A percentile compares a stretch with the other conserved stretches of the same genome.
phyloP scores from a whole-genome alignment of 2,888 invertebrate species.

The Callyntrura guangdongensis region DNA sequence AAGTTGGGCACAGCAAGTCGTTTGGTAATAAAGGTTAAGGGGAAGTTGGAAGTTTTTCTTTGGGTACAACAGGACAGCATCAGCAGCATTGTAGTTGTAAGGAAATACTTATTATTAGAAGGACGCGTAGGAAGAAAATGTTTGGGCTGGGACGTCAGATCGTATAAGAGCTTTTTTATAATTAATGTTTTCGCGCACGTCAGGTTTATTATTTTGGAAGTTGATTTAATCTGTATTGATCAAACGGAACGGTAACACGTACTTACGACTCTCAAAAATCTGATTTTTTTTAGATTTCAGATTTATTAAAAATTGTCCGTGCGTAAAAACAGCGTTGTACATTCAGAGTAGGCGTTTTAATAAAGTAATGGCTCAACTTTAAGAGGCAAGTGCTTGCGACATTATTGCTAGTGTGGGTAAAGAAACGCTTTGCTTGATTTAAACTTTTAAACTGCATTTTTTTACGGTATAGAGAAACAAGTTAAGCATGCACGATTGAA shows the following conservation, averaged over 20 bases:
- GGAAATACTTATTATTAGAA: neutral
- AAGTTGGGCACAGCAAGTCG: neutral
- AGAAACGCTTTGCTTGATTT: neutral
- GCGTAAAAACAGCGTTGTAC: neutral
- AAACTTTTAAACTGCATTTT: neutral
- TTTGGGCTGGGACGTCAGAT: neutral
- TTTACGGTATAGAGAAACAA: neutral
- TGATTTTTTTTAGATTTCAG: neutral
- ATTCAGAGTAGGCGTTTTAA: neutral
- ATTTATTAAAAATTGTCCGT: neutral
- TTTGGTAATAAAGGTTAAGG: neutral
- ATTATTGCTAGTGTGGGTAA: no score
- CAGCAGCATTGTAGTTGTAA: neutral
- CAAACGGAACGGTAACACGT: conserved; percentile 9
- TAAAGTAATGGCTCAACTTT: no score
- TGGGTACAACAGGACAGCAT: neutral
- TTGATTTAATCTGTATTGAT: conserved; percentile 19
- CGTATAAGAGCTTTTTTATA: neutral
- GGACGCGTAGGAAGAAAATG: neutral
- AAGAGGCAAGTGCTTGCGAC: no score
- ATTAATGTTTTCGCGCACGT: conserved; percentile 22
- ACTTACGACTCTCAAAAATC: neutral
- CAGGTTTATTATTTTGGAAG: neutral
- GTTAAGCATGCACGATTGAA: conserved; percentile 21
- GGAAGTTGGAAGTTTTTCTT: neutral